phyloP scores from a whole-genome alignment of 2,797 vertebrate species.

The Odontamblyopus rebecca region DNA sequence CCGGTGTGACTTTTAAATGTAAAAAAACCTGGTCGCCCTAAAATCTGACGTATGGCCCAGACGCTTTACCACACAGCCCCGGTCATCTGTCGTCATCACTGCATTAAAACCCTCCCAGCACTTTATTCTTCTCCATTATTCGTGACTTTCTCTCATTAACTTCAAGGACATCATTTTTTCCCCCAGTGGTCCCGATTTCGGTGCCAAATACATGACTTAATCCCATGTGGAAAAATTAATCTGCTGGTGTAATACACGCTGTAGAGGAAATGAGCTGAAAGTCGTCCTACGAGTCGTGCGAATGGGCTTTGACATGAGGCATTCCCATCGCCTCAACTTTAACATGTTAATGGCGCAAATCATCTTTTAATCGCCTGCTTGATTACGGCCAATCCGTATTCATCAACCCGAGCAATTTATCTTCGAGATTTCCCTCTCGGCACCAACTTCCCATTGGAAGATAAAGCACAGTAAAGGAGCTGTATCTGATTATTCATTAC shows the following conservation, averaged over 20 bases:
- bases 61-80: not conserved
- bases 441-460: not conserved
- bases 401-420: conserved; percentile 27
- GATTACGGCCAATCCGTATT: conserved; percentile 47
- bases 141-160: conserved; percentile 5
- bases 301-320: conserved; percentile 4
- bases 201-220: conserved; percentile 6
- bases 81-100: not conserved
- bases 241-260: not conserved
- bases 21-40: not conserved
- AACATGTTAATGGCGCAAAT: conserved; percentile 35
- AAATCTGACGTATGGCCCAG: not conserved
- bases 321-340: conserved; percentile 6
- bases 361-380: conserved; percentile 44
- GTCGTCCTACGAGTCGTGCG: not conserved
- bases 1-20: not conserved
- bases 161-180: not conserved
- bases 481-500: too few species aligned
- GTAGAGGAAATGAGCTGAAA: conserved; percentile 5
- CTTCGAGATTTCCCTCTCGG: conserved; percentile 4
- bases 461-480: too few species aligned
- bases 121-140: not conserved
- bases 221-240: conserved; percentile 8
- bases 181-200: not conserved
- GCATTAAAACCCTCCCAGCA: not conserved